Conservation (phyloP, 2,888 invertebrate species). For the Cacoxenus indagator region DNA sequence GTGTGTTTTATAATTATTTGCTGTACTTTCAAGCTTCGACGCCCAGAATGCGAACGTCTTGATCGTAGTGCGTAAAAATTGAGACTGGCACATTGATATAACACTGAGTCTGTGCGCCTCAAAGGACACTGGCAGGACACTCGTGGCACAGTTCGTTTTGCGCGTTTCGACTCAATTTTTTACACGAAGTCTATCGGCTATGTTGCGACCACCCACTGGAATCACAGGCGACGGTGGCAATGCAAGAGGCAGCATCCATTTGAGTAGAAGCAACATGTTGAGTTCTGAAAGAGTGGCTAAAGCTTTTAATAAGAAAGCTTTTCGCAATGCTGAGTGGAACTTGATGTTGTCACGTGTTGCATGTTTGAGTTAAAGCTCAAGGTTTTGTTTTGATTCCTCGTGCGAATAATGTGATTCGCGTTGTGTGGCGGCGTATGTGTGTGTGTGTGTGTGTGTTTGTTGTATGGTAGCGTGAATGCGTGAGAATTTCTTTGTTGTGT, state of each 20-base stretch:
- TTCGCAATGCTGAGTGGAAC: neutral
- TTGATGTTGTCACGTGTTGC: constrained; percentile 54
- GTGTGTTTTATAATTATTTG: constrained; percentile 1
- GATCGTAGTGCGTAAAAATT: constrained; percentile 15
- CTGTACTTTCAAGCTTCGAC: constrained; percentile 2
- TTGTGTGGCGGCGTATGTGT: neutral
- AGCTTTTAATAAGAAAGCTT: neutral
- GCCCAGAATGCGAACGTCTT: constrained; percentile 13
- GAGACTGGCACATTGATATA: constrained; percentile 1
- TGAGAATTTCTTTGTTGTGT: neutral
- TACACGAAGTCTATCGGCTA: constrained; percentile 5
- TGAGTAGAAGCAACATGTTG: constrained; percentile 56
- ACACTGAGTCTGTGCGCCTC: constrained; percentile 8
- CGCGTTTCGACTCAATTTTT: neutral
- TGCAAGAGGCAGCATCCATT: neutral
- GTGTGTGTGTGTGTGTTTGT: neutral
- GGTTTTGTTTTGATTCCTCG: constrained; percentile 19
- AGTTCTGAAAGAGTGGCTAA: constrained; percentile 9
- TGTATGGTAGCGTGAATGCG: neutral
- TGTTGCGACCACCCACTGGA: too few species aligned
- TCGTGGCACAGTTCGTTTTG: neutral
- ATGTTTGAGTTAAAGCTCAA: constrained; percentile 49
- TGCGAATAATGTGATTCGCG: neutral
- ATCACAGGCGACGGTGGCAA: neutral
- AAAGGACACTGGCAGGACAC: constrained; percentile 4